Percentiles rank a stretch among this genome's conserved stretches.
These are phyloP conservation scores for Thymelicus lineola DNA, from an alignment of 2,888 invertebrate genomes.

Conservation along the genomic window DNA sequence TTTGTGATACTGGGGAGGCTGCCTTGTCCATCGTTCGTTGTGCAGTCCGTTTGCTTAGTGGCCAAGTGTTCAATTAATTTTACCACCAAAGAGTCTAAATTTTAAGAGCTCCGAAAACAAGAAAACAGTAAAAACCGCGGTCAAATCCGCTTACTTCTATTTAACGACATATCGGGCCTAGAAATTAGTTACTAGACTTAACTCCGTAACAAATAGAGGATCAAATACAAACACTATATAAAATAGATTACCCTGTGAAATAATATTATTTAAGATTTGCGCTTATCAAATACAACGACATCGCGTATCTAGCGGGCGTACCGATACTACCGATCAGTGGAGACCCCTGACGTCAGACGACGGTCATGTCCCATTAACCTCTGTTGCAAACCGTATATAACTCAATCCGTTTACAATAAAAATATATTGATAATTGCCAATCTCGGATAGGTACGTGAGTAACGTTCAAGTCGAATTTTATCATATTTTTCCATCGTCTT, in stretches of 20 bases:
- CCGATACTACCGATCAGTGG: conserved; percentile 54
- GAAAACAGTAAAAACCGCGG: too few relatives aligned
- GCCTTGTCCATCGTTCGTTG: too few relatives aligned
- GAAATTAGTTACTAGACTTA: too few relatives aligned
- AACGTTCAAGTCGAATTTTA: background rate
- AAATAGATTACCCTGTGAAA: conserved; percentile 19
- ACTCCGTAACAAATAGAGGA: background rate
- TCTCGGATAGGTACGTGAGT: background rate
- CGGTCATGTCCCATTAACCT: conserved; percentile 54
- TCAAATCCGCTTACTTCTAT: too few relatives aligned
- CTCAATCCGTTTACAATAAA: conserved; percentile 58
- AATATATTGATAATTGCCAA: conserved; percentile 39
- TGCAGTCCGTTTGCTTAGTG: too few relatives aligned
- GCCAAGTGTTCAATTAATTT: too few relatives aligned
- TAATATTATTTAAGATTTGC: conserved; percentile 45
- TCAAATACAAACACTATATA: background rate
- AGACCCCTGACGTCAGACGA: conserved; percentile 67
- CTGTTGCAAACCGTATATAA: conserved; percentile 44
- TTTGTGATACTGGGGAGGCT: too few relatives aligned
- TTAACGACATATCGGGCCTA: too few relatives aligned
- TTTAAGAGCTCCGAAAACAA: too few relatives aligned
- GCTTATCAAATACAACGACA: conserved; percentile 61
- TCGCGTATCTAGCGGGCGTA: conserved; percentile 63
- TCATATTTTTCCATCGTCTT: too few relatives aligned
- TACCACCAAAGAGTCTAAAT: too few relatives aligned